A percentile compares a stretch with the other conserved stretches of the same genome.
These are phyloP conservation scores for Drosophila hawaiiensis DNA, from an alignment of 2,888 invertebrate species.

Conservation along the genomic window DNA sequence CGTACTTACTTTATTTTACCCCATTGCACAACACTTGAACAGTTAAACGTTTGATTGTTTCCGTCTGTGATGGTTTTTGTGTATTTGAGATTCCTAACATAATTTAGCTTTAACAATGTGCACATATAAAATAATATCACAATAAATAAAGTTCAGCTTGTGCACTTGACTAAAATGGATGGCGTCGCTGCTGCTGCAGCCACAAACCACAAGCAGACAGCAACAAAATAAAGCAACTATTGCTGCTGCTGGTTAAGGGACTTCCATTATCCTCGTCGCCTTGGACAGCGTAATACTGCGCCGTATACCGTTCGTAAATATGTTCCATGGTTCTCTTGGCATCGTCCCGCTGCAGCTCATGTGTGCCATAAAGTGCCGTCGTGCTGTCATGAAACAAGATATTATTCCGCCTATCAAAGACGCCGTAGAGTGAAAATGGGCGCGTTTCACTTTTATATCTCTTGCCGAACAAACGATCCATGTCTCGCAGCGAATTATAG, in stretches of 20 bases:
- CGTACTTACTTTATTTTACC: constrained; percentile 23
- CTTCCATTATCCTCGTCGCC: constrained; percentile 30
- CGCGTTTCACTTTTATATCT: constrained; percentile 87
- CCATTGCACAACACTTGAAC: constrained; percentile 36
- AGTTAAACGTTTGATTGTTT: constrained; percentile 8
- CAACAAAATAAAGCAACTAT: constrained; percentile 17
- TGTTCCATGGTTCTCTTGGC: constrained; percentile 82
- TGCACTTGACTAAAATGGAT: constrained; percentile 38
- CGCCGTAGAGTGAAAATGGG: constrained; percentile 90
- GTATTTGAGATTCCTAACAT: constrained; percentile 45
- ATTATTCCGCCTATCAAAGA: constrained; percentile 88
- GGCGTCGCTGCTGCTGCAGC: constrained; percentile 21
- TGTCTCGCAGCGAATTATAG: constrained; percentile 88
- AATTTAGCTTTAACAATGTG: constrained; percentile 35
- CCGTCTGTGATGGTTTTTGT: constrained; percentile 3
- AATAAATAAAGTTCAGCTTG: constrained; percentile 58
- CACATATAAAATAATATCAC: constrained; percentile 72
- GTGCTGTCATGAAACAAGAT: constrained; percentile 87
- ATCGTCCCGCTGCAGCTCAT: constrained; percentile 78
- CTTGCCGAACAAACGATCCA: constrained; percentile 90
- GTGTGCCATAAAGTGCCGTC: constrained; percentile 77
- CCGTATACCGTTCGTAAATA: constrained; percentile 79
- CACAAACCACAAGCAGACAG: constrained; percentile 15
- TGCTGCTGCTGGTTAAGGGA: background rate
- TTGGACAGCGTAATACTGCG: constrained; percentile 65